These are phyloP conservation scores for Cenopis cana DNA, from an alignment of 2,888 invertebrate genomes.

Conservation along the genomic window DNA sequence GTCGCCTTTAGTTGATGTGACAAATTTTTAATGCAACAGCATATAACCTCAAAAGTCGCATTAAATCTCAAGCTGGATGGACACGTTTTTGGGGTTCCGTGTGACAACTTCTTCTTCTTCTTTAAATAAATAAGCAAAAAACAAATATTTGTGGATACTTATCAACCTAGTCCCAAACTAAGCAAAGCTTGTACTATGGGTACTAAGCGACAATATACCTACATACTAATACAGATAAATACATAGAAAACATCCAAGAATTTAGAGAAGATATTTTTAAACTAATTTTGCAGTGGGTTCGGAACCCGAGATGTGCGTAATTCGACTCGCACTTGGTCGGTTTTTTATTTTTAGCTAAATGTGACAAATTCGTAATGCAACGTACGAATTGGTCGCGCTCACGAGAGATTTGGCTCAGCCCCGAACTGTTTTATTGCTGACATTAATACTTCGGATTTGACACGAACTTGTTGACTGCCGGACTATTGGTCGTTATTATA, in stretches of 20 bases:
- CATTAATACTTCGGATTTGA: conserved; percentile 74
- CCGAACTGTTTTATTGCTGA: conserved; percentile 66
- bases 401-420: conserved; percentile 72
- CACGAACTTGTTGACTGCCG: conserved; percentile 68
- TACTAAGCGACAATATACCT: too few relatives aligned
- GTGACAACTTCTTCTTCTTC: neutral
- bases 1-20: conserved; percentile 62
- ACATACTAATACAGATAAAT: too few relatives aligned
- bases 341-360: conserved; percentile 21
- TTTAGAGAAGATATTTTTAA: too few relatives aligned
- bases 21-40: conserved; percentile 70
- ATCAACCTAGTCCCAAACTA: too few relatives aligned
- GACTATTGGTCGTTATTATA: conserved; percentile 68
- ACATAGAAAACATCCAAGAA: too few relatives aligned
- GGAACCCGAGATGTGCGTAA: neutral
- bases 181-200: too few relatives aligned
- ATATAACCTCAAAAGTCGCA: neutral
- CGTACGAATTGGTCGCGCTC: conserved; percentile 64
- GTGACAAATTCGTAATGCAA: conserved; percentile 42
- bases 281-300: too few relatives aligned
- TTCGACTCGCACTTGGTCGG: neutral
- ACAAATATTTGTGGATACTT: too few relatives aligned
- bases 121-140: too few relatives aligned
- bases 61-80: neutral
- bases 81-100: conserved; percentile 12